Evolutionary conservation across 2,113 vertebrate species (phyloP).

Genomic region (Syngnathoides biaculeatus): DNA sequence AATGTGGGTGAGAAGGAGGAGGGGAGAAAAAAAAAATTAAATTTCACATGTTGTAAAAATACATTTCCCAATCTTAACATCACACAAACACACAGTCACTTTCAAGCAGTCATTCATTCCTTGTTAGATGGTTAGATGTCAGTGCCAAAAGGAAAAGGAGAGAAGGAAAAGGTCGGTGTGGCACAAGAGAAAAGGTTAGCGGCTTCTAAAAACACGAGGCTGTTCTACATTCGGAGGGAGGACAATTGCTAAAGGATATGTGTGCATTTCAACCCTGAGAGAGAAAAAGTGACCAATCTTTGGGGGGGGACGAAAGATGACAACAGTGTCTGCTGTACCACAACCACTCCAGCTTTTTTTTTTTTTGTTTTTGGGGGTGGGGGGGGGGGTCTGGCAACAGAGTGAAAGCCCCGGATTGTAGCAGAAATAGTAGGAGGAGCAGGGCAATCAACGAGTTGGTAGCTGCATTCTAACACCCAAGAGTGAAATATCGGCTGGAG

Average conservation of each 20-base stretch:
- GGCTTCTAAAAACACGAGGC: slow-evolving; percentile 42
- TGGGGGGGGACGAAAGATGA: slow-evolving; percentile 41
- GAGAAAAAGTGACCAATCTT: slow-evolving; percentile 70
- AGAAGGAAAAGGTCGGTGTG: slow-evolving; percentile 32
- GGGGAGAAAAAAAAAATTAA: slow-evolving; percentile 52
- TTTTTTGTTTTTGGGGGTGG: too few species aligned
- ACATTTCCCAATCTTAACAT: slow-evolving; percentile 77
- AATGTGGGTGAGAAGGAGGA: slow-evolving; percentile 62
- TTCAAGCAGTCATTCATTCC: slow-evolving; percentile 71
- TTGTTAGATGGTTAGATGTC: slow-evolving; percentile 71
- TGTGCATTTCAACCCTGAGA: slow-evolving; percentile 79
- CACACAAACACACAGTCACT: slow-evolving; percentile 66
- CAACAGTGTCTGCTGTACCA: slow-evolving; percentile 38
- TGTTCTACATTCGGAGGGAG: slow-evolving; percentile 46
- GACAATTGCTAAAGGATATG: slow-evolving; percentile 69
- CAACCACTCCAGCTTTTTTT: slow-evolving; percentile 6
- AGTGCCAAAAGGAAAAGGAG: slow-evolving; percentile 62
- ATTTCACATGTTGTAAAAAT: slow-evolving; percentile 81
- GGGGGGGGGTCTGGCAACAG: slow-evolving; percentile 12
- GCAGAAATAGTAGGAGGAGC: slow-evolving; percentile 2
- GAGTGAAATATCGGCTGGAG: slow-evolving; percentile 54
- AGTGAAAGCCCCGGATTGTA: slow-evolving; percentile 25
- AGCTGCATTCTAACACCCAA: slow-evolving; percentile 47
- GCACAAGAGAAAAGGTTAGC: slow-evolving; percentile 12
- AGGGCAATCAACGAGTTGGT: not conserved